Evolutionary conservation across 2,113 vertebrate species (phyloP), one percentile per base, ranked within the genome.

Genomic region (Nicator chloris): DNA sequence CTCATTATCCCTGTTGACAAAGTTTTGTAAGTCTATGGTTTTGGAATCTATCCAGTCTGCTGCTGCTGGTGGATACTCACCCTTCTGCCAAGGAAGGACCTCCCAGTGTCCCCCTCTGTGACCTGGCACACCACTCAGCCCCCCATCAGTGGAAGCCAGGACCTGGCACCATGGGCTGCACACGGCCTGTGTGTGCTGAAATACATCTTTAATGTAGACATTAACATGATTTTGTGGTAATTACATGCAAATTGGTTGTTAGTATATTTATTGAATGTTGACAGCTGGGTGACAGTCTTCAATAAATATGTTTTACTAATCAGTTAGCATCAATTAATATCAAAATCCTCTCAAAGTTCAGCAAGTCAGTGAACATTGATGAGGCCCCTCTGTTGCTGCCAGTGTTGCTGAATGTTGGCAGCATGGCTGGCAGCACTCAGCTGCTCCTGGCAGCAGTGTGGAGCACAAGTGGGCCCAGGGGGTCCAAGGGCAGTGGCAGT

Each of bases 271-370:
- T 76, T 94, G 92, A 91, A 91, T 92, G 86, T 82, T 97, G 93
- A 89, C 83, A 95, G 69, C 57, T 68, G 31, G 42, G 19, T 96
- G 88, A 93, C 76, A 90, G 45, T 84, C 83, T 89, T 93, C 86
- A 92, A 59, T 95, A 96, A 92, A 86, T 90, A 85, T 51, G 60
- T 93, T 94, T 90, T 95, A 73, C 93, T 96, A 86, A 93, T 94
- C 82, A 96, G 63, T 91, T 90, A 91, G 47, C 51, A 75, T 90
- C 86, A 92, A 93, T 96, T 95, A 96, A 86, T 95, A 96, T 27
- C 0, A 0, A 93, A 95, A 86, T 86, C 51, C 85, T 92, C 82
- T 73, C 71, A 37, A 90, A 59, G 49, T 90, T 94, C 80, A 63
- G 47, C 54, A 70, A 85, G 76, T 45, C 24, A 37, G 50, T n/a